Base-by-base conservation (phyloP, 2,797 vertebrate genomes). In the Eupleurogrammus muticus region DNA sequence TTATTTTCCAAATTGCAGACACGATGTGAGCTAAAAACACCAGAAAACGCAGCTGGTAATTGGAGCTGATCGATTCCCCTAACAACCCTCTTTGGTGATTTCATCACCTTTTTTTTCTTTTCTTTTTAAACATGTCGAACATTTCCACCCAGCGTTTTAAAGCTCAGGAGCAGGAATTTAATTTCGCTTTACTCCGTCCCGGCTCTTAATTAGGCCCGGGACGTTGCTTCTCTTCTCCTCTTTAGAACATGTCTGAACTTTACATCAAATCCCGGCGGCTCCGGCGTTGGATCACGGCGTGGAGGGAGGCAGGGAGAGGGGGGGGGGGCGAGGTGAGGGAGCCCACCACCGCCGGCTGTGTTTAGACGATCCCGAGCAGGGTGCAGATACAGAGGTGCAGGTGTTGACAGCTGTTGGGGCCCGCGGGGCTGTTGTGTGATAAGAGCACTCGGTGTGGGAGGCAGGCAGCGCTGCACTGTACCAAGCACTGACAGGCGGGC, bases 391-490 rank as follows among this genome's bases (percentile, higher is more conserved):
- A n/a, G 60, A 73, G 48, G 69, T 57, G 57, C 36, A 69, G 36
- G 34, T 5, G 44, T 20, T 72, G 77, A 80, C 76, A 81, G 78
- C 61, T 75, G 78, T 36, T 75, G 52, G 66, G n/a, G 71, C 69
- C 72, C 61, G 48, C 60, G 36, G 76, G 69, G 69, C 53, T 83
- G n/a, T 66, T 74, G 48, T 59, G 34, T 73, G 81, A 84, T 82
- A 79, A 78, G 73, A 80, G 62, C 70, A 42, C 55, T 77, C 23
- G 52, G 60, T 51, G 70, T 67, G 56, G 70, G 61, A 64, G 55
- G 57, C 28, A 34, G 36, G 17, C 19, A 20, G 52, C 5, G 35
- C 38, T 5, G 52, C 11, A 56, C 75, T 56, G 35, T 68, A 69
- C 61, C 54, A 47, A 58, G 69, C 59, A 55, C 59, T 2, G 34